Evolutionary conservation across 2,888 invertebrate species (phyloP).

Genomic region (Drosophila tripunctata): DNA sequence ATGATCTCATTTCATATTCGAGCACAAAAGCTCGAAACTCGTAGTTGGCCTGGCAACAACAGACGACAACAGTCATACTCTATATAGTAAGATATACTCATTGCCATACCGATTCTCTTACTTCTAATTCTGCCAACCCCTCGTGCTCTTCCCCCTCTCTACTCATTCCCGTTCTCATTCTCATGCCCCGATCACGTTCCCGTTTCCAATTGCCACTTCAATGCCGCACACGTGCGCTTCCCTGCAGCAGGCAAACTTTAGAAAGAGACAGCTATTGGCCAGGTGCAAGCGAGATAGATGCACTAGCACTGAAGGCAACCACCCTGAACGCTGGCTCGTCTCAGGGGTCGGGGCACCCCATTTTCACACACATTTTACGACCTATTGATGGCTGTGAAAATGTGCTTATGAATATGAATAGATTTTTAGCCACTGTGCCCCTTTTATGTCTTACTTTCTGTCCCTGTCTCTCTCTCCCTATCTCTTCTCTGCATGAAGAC

Average conservation of each 20-base stretch:
- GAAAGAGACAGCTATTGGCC: background rate
- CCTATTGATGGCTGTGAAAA: slow-evolving; percentile 77
- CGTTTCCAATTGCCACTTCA: slow-evolving; percentile 21
- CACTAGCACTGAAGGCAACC: slow-evolving; percentile 39
- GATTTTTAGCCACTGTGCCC: slow-evolving; percentile 19
- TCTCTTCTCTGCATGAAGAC: background rate
- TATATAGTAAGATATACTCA: background rate
- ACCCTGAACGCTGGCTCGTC: slow-evolving; percentile 11
- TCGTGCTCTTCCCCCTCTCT: background rate
- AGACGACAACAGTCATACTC: too few relatives aligned
- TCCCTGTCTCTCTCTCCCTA: background rate
- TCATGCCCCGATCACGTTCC: background rate
- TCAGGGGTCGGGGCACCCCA: slow-evolving; percentile 45
- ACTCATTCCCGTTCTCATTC: background rate
- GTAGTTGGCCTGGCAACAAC: slow-evolving; percentile 45
- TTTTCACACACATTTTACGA: slow-evolving; percentile 76
- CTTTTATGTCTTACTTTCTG: background rate
- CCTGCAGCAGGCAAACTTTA: slow-evolving; percentile 3
- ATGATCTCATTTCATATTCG: slow-evolving; percentile 59
- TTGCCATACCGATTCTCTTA: background rate
- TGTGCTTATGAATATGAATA: slow-evolving; percentile 76
- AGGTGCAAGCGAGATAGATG: background rate
- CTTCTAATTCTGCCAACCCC: background rate
- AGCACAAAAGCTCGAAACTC: slow-evolving; percentile 36
- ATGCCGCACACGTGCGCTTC: slow-evolving; percentile 46